These are phyloP conservation scores for Rallus crepitans DNA, from an alignment of 2,797 vertebrate genomes.

Conservation along the genomic window DNA sequence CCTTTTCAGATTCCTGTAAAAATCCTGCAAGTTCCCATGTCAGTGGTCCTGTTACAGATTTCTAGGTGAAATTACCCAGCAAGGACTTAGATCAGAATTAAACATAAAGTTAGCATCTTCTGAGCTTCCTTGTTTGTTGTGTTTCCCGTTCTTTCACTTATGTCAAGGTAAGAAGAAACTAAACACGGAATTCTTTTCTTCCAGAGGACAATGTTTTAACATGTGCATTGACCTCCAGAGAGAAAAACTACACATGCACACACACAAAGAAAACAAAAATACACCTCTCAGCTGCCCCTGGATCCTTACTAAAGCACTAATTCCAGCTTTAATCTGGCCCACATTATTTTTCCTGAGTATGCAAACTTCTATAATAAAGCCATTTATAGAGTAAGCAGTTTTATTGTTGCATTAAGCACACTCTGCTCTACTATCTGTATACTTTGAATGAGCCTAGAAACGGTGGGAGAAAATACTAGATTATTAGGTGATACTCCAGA, in stretches of 20 bases:
- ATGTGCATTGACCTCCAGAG: neutral
- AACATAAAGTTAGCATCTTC: neutral
- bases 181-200: neutral
- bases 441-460: conserved; percentile 2
- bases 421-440: neutral
- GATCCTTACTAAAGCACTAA: neutral
- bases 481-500: conserved; percentile 40
- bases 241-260: neutral
- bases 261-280: neutral
- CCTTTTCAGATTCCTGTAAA: neutral
- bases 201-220: neutral
- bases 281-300: neutral
- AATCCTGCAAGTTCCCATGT: neutral
- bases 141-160: neutral
- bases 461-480: conserved; percentile 31
- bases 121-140: neutral
- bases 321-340: conserved; percentile 38
- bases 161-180: neutral
- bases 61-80: neutral
- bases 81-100: neutral
- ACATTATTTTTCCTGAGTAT: conserved; percentile 36
- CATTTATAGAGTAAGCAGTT: conserved; percentile 47
- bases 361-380: conserved; percentile 35
- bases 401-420: conserved; percentile 1
- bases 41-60: neutral